Evolutionary conservation across 2,797 vertebrate species (phyloP).

Genomic region (Ceryle rudis): DNA sequence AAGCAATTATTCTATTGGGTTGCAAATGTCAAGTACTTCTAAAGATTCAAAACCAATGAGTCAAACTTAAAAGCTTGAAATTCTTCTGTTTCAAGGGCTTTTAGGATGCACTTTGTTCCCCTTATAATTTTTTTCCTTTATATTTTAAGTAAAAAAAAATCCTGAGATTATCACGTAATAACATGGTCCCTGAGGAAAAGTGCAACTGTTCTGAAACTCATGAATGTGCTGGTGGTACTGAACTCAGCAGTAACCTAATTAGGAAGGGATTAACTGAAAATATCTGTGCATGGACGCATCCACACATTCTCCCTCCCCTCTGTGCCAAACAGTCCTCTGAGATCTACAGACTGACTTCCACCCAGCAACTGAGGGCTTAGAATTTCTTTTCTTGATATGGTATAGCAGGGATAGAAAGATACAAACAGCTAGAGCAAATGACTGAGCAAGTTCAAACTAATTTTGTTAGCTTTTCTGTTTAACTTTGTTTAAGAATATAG

Average conservation of each 20-base stretch:
- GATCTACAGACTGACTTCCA: not conserved
- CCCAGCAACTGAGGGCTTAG: not conserved
- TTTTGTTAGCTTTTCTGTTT: not conserved
- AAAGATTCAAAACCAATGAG: not conserved
- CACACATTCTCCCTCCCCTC: not conserved
- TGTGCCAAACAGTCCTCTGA: not conserved
- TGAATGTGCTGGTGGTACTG: not conserved
- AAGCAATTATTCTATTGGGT: not conserved
- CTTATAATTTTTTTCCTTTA: not conserved
- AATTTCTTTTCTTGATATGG: not conserved
- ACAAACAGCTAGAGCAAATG: not conserved
- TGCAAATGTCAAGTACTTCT: slow-evolving; percentile 15
- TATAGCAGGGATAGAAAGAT: not conserved
- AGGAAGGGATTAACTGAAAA: slow-evolving; percentile 31
- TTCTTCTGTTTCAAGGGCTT: not conserved
- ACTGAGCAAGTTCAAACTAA: not conserved
- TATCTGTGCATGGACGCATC: not conserved
- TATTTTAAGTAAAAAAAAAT: not conserved
- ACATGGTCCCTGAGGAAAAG: not conserved
- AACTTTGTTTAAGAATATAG: not conserved
- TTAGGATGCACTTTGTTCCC: not conserved
- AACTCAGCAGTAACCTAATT: slow-evolving; percentile 9
- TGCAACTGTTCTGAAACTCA: not conserved
- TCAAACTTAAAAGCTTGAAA: not conserved
- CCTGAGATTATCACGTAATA: not conserved